These are phyloP conservation scores for Cyrtodaria siliqua DNA, from an alignment of 2,888 invertebrate genomes.

Conservation along the genomic window DNA sequence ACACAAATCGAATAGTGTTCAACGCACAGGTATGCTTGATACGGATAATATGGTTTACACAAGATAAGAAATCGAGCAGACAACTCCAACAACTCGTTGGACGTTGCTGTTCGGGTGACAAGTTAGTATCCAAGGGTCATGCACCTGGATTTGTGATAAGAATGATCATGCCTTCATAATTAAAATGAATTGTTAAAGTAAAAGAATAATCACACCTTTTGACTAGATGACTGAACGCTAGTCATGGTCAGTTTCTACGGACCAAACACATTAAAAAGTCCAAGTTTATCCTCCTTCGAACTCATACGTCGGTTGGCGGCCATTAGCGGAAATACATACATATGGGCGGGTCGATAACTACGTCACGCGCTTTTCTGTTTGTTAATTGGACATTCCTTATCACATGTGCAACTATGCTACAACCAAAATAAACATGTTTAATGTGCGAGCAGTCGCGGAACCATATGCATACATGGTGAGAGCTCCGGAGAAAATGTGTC, in stretches of 20 bases:
- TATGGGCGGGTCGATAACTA: slow-evolving; percentile 37
- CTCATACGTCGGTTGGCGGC: slow-evolving; percentile 42
- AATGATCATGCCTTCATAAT: background rate
- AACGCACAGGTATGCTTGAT: no score
- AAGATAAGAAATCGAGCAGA: no score
- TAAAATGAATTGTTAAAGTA: background rate
- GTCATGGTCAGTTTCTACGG: slow-evolving; percentile 12
- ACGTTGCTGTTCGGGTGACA: slow-evolving; percentile 8
- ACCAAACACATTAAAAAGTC: slow-evolving; percentile 4
- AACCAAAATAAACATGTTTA: slow-evolving; percentile 60
- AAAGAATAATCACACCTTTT: slow-evolving; percentile 34
- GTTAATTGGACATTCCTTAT: slow-evolving; percentile 35
- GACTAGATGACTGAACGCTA: slow-evolving; percentile 35
- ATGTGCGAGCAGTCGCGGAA: no score
- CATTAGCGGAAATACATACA: slow-evolving; percentile 62
- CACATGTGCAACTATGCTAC: slow-evolving; percentile 63
- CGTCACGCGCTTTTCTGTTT: slow-evolving; percentile 30
- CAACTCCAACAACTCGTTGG: no score
- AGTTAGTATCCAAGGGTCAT: slow-evolving; percentile 16
- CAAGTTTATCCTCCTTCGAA: slow-evolving; percentile 12
- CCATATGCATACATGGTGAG: no score
- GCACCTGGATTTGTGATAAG: background rate
- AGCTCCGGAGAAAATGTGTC: no score
- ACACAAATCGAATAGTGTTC: no score
- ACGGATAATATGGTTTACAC: no score